These are phyloP conservation scores for Pachyseris speciosa DNA, from an alignment of 64 coral and sea anemone genomes.

Conservation along the genomic window DNA sequence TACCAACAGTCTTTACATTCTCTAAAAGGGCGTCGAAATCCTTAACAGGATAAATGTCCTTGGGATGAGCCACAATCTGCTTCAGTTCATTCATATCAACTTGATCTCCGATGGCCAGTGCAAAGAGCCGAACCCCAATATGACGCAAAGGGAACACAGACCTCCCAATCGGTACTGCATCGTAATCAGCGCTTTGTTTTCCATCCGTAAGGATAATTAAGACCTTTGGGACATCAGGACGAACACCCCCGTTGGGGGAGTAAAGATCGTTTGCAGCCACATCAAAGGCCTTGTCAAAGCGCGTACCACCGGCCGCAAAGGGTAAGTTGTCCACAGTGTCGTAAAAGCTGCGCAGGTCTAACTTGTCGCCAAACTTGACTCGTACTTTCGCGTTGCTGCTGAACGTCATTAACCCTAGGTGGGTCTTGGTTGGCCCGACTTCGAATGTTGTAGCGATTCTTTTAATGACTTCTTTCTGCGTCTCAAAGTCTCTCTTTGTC, in stretches of 20 bases:
- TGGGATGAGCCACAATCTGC: conserved; percentile 47
- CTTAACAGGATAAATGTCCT: conserved; percentile 55
- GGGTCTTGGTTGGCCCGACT: not conserved
- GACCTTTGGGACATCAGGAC: conserved; percentile 25
- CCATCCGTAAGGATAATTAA: conserved; percentile 59
- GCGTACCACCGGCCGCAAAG: conserved; percentile 51
- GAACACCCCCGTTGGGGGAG: conserved; percentile 16
- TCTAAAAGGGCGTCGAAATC: conserved; percentile 44
- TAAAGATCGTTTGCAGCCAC: conserved; percentile 54
- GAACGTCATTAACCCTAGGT: conserved; percentile 47
- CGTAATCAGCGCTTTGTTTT: conserved; percentile 44
- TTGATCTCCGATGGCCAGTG: conserved; percentile 45
- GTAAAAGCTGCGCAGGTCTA: conserved; percentile 30
- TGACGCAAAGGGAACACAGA: conserved; percentile 39
- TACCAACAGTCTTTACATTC: conserved; percentile 1
- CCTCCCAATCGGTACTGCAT: conserved; percentile 58
- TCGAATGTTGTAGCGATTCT: conserved; percentile 44
- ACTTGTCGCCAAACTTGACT: conserved; percentile 69
- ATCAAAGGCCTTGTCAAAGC: conserved; percentile 58
- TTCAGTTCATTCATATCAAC: conserved; percentile 52
- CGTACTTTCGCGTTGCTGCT: conserved; percentile 47
- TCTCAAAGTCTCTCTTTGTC: conserved; percentile 56
- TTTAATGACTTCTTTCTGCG: conserved; percentile 49
- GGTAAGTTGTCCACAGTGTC: conserved; percentile 34
- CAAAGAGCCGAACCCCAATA: conserved; percentile 61